A percentile compares a stretch with the other conserved stretches of the same genome.
phyloP scores from a whole-genome alignment of 2,113 vertebrate species.

The Planiliza haematocheilus region DNA sequence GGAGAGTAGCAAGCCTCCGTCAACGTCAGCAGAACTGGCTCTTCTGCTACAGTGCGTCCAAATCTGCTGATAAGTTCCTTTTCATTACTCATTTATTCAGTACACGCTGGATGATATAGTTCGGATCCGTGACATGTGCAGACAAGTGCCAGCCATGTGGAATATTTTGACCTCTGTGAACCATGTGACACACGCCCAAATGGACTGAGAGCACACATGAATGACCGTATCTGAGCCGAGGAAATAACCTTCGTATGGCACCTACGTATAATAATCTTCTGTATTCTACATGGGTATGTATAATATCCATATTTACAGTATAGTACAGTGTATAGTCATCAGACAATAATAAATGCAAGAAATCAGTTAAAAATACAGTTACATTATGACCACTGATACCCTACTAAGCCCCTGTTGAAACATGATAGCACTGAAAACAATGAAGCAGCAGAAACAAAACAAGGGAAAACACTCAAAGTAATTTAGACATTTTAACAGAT shows the following conservation, averaged over 20 bases:
- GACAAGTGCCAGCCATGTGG: conserved; percentile 48
- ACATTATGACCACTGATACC: too few species aligned
- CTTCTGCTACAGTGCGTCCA: conserved; percentile 63
- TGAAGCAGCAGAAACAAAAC: too few species aligned
- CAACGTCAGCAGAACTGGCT: conserved; percentile 63
- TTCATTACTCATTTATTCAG: conserved; percentile 73
- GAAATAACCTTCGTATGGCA: too few species aligned
- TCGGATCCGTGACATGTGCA: conserved; percentile 3
- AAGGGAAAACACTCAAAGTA: too few species aligned
- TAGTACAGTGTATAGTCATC: too few species aligned
- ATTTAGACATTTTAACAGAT: too few species aligned
- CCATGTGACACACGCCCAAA: conserved; percentile 12
- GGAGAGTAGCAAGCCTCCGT: not conserved
- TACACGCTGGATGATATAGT: conserved; percentile 6
- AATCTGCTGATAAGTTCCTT: conserved; percentile 80
- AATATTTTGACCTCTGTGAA: conserved; percentile 57
- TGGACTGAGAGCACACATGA: not conserved
- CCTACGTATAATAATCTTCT: too few species aligned
- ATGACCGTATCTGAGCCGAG: not conserved
- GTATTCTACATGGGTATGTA: not conserved
- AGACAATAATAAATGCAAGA: too few species aligned
- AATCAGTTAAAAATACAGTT: too few species aligned
- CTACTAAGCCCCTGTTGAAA: too few species aligned
- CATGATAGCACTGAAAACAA: too few species aligned
- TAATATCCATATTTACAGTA: not conserved